These are phyloP conservation scores for Tetramorium alpestre DNA, from an alignment of 1,140 invertebrate genomes.

Conservation along the genomic window DNA sequence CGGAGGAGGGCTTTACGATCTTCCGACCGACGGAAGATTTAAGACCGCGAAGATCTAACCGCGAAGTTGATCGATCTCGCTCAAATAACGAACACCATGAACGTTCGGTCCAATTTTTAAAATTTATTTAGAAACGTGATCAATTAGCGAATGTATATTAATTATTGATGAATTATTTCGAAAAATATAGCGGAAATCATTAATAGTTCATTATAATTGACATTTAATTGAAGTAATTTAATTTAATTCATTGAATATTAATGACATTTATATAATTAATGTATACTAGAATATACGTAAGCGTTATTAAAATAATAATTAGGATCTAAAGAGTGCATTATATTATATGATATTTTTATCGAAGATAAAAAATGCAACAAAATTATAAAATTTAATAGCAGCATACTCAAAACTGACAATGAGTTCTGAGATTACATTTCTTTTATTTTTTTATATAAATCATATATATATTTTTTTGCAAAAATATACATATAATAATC, in stretches of 20 bases:
- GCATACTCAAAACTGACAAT: not conserved
- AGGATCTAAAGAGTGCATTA: not conserved
- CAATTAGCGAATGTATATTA: not conserved
- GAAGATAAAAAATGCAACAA: not conserved
- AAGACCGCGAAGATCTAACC: not conserved
- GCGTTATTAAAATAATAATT: not conserved
- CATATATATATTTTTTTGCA: not conserved
- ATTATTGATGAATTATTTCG: not conserved
- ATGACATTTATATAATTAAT: not conserved
- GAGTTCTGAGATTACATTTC: not conserved
- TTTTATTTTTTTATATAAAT: not conserved
- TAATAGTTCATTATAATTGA: not conserved
- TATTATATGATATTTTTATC: not conserved
- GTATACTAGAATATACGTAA: not conserved
- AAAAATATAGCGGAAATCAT: not conserved
- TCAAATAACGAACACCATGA: not conserved
- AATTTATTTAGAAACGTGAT: not conserved
- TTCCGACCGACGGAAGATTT: not conserved
- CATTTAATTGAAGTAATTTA: not conserved
- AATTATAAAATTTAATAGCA: not conserved
- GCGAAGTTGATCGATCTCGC: slow-evolving; percentile 11
- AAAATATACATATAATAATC: not conserved
- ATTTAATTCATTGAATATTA: slow-evolving; percentile 6
- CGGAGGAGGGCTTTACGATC: not conserved
- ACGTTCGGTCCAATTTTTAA: not conserved